Evolutionary conservation across 2,113 vertebrate species (phyloP).

Genomic region (Chauna torquata): DNA sequence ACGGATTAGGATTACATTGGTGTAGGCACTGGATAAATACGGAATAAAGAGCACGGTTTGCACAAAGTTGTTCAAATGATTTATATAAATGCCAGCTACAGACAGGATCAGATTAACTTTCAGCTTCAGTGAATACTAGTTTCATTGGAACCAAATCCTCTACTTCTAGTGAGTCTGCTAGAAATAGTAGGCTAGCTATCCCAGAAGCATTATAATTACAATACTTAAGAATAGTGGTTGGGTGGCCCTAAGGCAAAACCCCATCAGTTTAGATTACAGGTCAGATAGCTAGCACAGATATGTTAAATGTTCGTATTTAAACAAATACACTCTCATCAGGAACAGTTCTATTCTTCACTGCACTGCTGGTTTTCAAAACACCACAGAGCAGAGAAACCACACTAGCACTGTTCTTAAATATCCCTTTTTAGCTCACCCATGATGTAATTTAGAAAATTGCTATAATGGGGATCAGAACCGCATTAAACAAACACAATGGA

Average conservation of each 20-base stretch:
- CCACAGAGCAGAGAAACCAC: not conserved
- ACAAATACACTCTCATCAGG: not conserved
- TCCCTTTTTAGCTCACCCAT: not conserved
- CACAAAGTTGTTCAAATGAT: not conserved
- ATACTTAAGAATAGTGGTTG: not conserved
- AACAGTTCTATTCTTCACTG: not conserved
- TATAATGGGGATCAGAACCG: not conserved
- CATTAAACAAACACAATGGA: not conserved
- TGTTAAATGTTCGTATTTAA: not conserved
- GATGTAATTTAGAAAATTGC: not conserved
- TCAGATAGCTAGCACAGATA: not conserved
- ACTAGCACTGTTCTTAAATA: not conserved
- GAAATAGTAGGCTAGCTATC: not conserved
- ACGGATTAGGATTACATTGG: not conserved
- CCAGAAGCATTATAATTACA: accelerated
- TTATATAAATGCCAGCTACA: not conserved
- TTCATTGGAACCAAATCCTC: not conserved
- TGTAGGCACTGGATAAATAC: not conserved
- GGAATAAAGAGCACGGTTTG: not conserved
- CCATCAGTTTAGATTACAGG: not conserved
- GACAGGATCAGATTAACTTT: slow-evolving; percentile 11
- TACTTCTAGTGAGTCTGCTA: not conserved
- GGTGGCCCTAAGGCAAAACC: not conserved
- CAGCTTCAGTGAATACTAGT: not conserved
- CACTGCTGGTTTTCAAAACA: not conserved